Conservation (phyloP, 2,797 vertebrate species). For the Chrysocyon brachyurus region DNA sequence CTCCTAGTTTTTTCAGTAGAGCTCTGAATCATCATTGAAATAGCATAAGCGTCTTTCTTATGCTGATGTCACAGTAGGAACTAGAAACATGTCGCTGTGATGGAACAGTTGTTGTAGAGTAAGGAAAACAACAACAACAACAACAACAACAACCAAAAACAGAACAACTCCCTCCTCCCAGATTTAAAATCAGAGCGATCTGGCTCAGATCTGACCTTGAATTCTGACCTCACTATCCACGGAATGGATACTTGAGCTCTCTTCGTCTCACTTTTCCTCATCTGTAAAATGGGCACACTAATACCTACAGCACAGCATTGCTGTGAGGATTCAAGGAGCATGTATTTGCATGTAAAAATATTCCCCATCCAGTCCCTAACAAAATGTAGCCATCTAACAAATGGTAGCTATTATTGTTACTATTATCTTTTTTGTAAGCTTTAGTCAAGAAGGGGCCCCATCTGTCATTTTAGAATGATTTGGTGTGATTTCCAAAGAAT, state of each 20-base stretch:
- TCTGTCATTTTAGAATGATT: slow-evolving; percentile 24
- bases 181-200: background rate
- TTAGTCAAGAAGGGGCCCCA: background rate
- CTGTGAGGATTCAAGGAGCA: background rate
- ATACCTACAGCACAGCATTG: background rate
- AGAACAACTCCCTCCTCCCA: background rate
- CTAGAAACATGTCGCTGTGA: background rate
- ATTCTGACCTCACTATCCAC: background rate
- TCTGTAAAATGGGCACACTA: background rate
- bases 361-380: background rate
- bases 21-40: slow-evolving; percentile 14
- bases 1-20: background rate
- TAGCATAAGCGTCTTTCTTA: slow-evolving; percentile 20
- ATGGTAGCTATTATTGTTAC: background rate
- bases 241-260: background rate
- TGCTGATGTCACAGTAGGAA: background rate
- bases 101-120: background rate
- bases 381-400: background rate
- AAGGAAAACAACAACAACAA: background rate
- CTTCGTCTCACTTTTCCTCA: slow-evolving; percentile 40
- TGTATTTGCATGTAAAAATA: background rate
- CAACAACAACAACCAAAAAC: background rate
- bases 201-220: background rate
- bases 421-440: background rate
- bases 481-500: slow-evolving; percentile 37